Evolutionary conservation across 2,113 vertebrate genomes (phyloP).

Genomic region (Podarcis muralis): DNA sequence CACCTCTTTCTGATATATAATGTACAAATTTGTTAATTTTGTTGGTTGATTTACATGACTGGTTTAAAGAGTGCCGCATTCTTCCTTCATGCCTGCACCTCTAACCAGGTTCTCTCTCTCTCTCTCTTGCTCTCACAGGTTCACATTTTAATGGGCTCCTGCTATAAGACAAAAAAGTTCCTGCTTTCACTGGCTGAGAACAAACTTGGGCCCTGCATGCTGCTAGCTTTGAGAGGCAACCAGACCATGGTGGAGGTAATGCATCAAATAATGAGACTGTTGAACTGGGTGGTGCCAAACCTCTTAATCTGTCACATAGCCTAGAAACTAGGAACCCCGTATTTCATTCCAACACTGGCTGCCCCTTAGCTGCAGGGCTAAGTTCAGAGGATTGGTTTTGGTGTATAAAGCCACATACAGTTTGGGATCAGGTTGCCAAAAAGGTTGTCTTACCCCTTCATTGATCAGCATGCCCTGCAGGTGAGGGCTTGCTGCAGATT

Average conservation of each 20-base stretch:
- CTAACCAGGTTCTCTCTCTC: constrained; percentile 32
- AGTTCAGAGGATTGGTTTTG: too few species aligned
- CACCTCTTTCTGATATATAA: neutral
- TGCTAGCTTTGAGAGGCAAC: constrained; percentile 95
- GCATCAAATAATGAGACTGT: neutral
- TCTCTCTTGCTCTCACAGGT: constrained; percentile 77
- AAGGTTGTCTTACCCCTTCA: too few species aligned
- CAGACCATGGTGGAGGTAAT: constrained; percentile 98
- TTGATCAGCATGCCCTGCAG: too few species aligned
- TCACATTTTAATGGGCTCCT: constrained; percentile 99
- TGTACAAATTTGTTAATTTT: too few species aligned
- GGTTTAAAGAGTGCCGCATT: neutral
- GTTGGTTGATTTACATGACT: neutral
- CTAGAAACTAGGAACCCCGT: neutral
- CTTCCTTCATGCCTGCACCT: neutral
- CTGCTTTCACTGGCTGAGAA: constrained; percentile 97
- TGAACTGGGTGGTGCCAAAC: neutral
- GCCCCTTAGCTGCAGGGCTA: too few species aligned
- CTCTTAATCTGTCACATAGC: neutral
- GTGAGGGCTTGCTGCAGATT: too few species aligned
- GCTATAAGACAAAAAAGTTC: constrained; percentile 99
- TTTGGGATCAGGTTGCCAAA: too few species aligned
- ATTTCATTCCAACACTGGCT: neutral
- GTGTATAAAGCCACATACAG: too few species aligned
- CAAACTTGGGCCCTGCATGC: constrained; percentile 97